Evolutionary conservation across 30 jellyfish, hydroid and myxozoan species (phyloP), one percentile per base, ranked within the genome.

Genomic region (Hydra vulgaris): DNA sequence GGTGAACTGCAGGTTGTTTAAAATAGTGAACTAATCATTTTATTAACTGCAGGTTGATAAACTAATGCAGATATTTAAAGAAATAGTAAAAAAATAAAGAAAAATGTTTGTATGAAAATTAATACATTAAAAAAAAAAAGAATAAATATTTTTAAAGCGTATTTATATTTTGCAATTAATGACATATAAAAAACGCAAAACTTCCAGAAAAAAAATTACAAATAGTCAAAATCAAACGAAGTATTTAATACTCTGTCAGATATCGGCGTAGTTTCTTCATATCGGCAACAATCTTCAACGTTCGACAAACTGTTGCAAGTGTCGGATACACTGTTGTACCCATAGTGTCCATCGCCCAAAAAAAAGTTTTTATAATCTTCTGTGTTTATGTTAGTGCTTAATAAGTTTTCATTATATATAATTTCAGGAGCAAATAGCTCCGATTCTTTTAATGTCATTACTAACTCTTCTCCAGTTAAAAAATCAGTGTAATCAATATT

Each of bases 391-490:
- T 40, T 40, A 40, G 12, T 3, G 12, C 61, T 3, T 5, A 40
- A 40, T 40, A 3, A 5, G 61, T 40, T 12, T 40, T 40, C 61
- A 12, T 3, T 12, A 40, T 40, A 40, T 3, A 5, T 3, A 40
- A 3, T 40, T 40, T 40, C 61, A 21, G 99, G 99, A n/a, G 74
- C 72, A 67, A 94, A 94, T 25, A 94, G 79, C 69, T 94, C 99
- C 18, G 89, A 70, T 18, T 87, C 82, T 66, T 94, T 95, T 21
- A 94, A 73, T 0, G 95, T 80, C 66, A 85, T 82, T 21, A 94
- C 87, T 5, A 94, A 87, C 52, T 94, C 99, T 85, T 94, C 99
- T 1, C 99, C 99, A 17, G 99, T 87, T 70, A 94, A 26, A 75
- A 88, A 94, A 18, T 88, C 99, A 27, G 80, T 77, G 21, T 69